Percentiles rank a stretch among this genome's conserved stretches.
phyloP scores from a whole-genome alignment of 2,113 vertebrate species.

The Ciconia boyciana region DNA sequence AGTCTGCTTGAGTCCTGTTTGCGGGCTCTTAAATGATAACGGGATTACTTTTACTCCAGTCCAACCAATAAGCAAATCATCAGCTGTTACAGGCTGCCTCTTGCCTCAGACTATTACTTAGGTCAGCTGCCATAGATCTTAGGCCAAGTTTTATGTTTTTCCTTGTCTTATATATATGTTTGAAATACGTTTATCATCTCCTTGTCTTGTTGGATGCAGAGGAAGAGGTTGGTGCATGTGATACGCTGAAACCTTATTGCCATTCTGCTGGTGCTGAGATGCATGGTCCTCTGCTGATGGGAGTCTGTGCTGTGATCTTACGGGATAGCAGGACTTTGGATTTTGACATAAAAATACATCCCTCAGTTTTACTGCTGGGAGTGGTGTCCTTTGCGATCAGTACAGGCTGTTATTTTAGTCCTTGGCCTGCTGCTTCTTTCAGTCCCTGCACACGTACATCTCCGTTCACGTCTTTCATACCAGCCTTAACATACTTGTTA shows the following conservation, averaged over 20 bases:
- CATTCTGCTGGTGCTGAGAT: neutral
- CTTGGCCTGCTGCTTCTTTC: neutral
- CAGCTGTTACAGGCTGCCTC: neutral
- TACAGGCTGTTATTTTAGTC: neutral
- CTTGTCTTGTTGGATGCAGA: neutral
- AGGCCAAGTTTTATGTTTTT: neutral
- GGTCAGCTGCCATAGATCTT: neutral
- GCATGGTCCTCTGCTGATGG: neutral
- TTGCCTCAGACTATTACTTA: neutral
- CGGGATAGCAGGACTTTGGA: neutral
- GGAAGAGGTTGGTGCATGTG: neutral
- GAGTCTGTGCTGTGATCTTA: neutral
- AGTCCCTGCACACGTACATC: accelerated
- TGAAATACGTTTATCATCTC: neutral
- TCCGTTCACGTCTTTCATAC: neutral
- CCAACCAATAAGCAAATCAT: neutral
- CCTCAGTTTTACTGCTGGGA: neutral
- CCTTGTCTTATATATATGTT: neutral
- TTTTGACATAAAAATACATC: neutral
- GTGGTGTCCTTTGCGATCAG: neutral
- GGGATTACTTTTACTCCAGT: neutral
- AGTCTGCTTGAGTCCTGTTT: neutral
- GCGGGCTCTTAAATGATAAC: neutral
- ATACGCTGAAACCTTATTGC: accelerated
- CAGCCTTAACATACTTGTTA: neutral